Evolutionary conservation across 2,797 vertebrate genomes (phyloP).

Genomic region (Periophthalmus magnuspinnatus): DNA sequence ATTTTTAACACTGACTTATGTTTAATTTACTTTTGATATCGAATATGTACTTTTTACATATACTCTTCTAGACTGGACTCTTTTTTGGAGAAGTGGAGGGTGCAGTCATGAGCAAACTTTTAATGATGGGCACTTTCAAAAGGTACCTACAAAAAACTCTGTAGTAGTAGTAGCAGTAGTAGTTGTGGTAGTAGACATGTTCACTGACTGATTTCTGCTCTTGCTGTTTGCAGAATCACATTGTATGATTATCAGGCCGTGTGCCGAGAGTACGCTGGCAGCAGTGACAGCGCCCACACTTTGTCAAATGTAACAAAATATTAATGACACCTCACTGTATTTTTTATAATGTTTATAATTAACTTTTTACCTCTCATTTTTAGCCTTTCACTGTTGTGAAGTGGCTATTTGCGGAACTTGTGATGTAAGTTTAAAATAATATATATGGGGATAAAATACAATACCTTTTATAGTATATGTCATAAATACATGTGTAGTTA

Average conservation of each 20-base stretch:
- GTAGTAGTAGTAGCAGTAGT: not conserved
- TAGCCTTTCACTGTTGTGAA: constrained; percentile 93
- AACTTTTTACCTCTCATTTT: constrained; percentile 29
- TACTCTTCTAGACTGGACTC: constrained; percentile 86
- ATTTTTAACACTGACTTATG: not conserved
- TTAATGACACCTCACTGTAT: not conserved
- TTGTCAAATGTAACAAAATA: constrained; percentile 86
- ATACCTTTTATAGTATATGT: not conserved
- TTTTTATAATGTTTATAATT: not conserved
- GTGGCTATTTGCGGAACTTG: constrained; percentile 94
- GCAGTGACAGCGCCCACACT: constrained; percentile 87
- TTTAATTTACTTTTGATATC: not conserved
- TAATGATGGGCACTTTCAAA: constrained; percentile 97
- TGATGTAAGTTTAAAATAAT: constrained; percentile 86
- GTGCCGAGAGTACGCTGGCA: constrained; percentile 90
- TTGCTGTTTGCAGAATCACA: constrained; percentile 82
- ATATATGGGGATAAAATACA: not conserved
- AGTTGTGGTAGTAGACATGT: not conserved
- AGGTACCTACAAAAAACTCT: constrained; percentile 75
- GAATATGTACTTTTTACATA: not conserved
- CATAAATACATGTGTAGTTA: not conserved
- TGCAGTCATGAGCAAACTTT: constrained; percentile 96
- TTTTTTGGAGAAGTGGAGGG: constrained; percentile 97
- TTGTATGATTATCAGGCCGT: constrained; percentile 97
- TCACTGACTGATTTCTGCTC: not conserved